Evolutionary conservation across 2,888 invertebrate species (phyloP).

Genomic region (Epinotia bilunana): DNA sequence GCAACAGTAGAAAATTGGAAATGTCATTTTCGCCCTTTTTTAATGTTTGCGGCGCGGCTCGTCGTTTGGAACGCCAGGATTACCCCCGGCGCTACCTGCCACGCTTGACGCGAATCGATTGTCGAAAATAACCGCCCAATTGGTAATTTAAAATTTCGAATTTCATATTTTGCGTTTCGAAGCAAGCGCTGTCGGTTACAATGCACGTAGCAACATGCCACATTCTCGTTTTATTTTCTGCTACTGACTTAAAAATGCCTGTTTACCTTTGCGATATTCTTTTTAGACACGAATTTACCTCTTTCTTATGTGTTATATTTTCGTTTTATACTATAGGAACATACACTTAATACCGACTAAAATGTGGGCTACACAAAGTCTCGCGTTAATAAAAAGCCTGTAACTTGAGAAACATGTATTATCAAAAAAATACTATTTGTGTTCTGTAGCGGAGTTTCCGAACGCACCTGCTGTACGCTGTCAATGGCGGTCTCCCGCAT

Average conservation of each 20-base stretch:
- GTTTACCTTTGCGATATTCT: slow-evolving; percentile 1
- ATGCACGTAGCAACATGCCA: slow-evolving; percentile 29
- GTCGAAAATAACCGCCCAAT: slow-evolving; percentile 67
- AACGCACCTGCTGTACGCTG: no score
- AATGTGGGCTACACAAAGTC: no score
- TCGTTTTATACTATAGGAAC: neutral
- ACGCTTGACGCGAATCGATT: slow-evolving; percentile 71
- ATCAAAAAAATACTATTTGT: no score
- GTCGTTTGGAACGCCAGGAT: slow-evolving; percentile 66
- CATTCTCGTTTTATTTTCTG: slow-evolving; percentile 23
- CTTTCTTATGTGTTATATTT: neutral
- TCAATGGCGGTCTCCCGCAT: no score
- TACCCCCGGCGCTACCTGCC: slow-evolving; percentile 70
- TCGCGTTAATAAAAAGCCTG: no score
- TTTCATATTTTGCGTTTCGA: slow-evolving; percentile 43
- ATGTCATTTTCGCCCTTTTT: slow-evolving; percentile 85
- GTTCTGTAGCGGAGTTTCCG: no score
- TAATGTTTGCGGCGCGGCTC: slow-evolving; percentile 79
- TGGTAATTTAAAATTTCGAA: slow-evolving; percentile 65
- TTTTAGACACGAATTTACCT: slow-evolving; percentile 16
- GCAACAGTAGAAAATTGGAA: slow-evolving; percentile 85
- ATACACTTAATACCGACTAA: no score
- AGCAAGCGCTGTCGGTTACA: slow-evolving; percentile 37
- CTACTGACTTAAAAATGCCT: slow-evolving; percentile 12
- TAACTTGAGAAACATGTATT: no score